These are phyloP conservation scores for Hydrolagus colliei DNA, from an alignment of 2,797 vertebrate species.

Conservation along the genomic window DNA sequence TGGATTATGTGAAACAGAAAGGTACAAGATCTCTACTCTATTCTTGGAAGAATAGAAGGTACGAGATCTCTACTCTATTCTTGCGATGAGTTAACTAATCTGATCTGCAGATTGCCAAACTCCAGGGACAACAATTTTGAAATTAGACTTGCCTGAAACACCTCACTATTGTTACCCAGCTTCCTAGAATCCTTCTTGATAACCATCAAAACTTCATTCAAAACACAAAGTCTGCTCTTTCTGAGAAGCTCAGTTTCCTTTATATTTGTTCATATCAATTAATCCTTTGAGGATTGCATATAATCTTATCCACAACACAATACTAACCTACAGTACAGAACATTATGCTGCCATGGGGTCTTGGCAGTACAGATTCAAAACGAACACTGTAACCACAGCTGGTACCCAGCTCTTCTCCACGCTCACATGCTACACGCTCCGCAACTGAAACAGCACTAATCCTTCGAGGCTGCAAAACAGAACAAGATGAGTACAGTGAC, in stretches of 20 bases:
- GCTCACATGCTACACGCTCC: constrained; percentile 79
- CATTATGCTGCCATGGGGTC: constrained; percentile 82
- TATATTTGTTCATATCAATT: not conserved
- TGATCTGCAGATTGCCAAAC: too few relatives aligned
- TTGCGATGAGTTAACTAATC: too few relatives aligned
- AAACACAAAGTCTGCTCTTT: too few relatives aligned
- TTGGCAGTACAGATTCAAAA: constrained; percentile 85
- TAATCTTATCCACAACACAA: not conserved
- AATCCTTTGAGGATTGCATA: not conserved
- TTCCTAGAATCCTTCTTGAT: not conserved
- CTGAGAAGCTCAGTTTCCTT: not conserved
- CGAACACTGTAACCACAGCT: constrained; percentile 95
- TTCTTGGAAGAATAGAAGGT: too few relatives aligned
- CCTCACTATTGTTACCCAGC: too few relatives aligned
- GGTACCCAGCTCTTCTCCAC: constrained; percentile 79
- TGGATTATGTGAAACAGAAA: too few relatives aligned
- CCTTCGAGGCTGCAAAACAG: constrained; percentile 70
- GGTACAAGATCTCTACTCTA: too few relatives aligned
- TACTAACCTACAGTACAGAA: constrained; percentile 91
- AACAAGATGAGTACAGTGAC: constrained; percentile 13
- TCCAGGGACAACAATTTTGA: too few relatives aligned
- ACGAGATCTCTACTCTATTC: too few relatives aligned
- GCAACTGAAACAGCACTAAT: constrained; percentile 94
- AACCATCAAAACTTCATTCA: not conserved
- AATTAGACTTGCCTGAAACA: too few relatives aligned